Conservation (phyloP, 2,797 vertebrate genomes). For the Triplophysa yarkandensis region DNA sequence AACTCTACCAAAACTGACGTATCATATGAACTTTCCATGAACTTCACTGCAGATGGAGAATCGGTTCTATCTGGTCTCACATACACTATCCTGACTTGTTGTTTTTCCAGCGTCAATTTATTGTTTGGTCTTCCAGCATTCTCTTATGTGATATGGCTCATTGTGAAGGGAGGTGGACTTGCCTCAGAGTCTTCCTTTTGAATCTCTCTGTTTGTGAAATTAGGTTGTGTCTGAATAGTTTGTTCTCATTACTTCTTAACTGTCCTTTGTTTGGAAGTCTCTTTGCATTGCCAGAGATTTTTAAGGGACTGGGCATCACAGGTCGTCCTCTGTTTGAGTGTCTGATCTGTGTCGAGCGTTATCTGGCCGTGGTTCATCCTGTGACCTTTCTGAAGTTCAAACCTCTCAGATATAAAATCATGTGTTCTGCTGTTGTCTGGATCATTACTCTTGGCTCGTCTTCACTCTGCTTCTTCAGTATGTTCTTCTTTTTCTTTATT, state of each 20-base stretch:
- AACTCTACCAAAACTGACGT: too few species aligned
- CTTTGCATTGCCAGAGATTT: not conserved
- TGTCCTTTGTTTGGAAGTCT: not conserved
- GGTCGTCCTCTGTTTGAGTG: not conserved
- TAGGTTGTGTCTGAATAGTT: not conserved
- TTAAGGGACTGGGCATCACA: not conserved
- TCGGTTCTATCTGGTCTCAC: too few species aligned
- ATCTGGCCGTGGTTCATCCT: conserved; percentile 28
- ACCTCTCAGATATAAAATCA: conserved; percentile 26
- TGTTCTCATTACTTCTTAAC: not conserved
- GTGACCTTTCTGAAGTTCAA: conserved; percentile 22
- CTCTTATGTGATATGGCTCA: not conserved
- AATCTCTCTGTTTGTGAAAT: too few species aligned
- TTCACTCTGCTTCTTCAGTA: too few species aligned
- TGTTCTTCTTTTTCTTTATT: too few species aligned
- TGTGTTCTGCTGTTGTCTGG: not conserved
- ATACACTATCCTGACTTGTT: too few species aligned
- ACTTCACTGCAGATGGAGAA: too few species aligned
- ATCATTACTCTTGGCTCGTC: not conserved
- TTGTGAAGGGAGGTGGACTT: not conserved
- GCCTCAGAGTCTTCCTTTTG: not conserved
- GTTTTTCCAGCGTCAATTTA: not conserved
- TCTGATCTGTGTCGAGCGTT: not conserved
- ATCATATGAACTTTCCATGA: too few species aligned
- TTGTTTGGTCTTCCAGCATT: not conserved